These are phyloP conservation scores for Augochlora pura DNA, from an alignment of 1,140 invertebrate species.

Conservation along the genomic window DNA sequence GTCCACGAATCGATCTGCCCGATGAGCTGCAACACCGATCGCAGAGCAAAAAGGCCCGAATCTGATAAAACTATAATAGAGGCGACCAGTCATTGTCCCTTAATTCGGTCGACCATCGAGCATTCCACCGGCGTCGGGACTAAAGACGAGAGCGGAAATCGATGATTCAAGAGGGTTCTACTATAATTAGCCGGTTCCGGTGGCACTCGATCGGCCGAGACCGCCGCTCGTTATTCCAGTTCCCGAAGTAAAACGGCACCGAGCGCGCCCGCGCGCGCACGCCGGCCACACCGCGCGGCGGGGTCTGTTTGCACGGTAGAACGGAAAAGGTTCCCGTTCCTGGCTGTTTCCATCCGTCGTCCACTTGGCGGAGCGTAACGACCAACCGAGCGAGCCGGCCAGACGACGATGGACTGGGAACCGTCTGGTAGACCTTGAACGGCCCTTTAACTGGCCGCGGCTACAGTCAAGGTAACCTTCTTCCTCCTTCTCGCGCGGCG, in stretches of 20 bases:
- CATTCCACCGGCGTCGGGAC: not conserved
- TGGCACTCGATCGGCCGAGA: not conserved
- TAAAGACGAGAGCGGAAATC: not conserved
- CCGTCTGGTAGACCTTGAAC: constrained; percentile 67
- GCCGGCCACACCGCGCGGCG: too few species aligned
- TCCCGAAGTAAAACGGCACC: constrained; percentile 44
- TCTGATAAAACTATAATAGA: too few species aligned
- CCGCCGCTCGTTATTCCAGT: constrained; percentile 39
- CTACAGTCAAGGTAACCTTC: constrained; percentile 65
- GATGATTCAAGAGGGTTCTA: not conserved
- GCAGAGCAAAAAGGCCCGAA: too few species aligned
- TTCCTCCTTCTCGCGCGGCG: too few species aligned
- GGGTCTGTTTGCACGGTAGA: constrained; percentile 42
- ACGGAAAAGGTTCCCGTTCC: constrained; percentile 60
- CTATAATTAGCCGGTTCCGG: constrained; percentile 19
- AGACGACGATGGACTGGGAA: constrained; percentile 56
- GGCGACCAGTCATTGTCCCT: not conserved
- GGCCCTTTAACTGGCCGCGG: constrained; percentile 66
- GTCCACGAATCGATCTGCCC: too few species aligned
- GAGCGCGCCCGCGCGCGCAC: too few species aligned
- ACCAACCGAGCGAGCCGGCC: constrained; percentile 33
- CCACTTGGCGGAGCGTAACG: constrained; percentile 57
- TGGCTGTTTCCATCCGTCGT: constrained; percentile 51
- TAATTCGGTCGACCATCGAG: not conserved
- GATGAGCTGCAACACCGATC: too few species aligned